Conservation (phyloP, 2,113 vertebrate species). For the Pyxicephalus adspersus region DNA sequence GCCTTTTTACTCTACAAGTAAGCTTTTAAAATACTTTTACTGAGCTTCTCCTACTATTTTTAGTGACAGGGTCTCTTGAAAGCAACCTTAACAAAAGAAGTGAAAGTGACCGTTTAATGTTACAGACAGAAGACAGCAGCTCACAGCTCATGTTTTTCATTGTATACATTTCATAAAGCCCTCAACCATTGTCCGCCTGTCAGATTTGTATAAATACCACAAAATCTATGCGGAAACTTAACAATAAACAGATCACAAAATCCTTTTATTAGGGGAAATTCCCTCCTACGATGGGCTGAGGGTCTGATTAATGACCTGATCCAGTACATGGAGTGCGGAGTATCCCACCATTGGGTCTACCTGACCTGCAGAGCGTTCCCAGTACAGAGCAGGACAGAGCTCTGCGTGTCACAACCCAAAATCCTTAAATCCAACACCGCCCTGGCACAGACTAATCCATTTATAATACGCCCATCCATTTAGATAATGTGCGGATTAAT, state of each 20-base stretch:
- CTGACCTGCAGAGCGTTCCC: no score
- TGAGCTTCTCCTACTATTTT: no score
- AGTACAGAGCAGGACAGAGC: neutral
- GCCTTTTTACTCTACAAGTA: no score
- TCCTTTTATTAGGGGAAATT: neutral
- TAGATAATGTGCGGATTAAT: neutral
- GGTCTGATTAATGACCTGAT: slow-evolving; percentile 29
- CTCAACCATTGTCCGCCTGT: neutral
- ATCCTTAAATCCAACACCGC: neutral
- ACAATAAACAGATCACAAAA: slow-evolving; percentile 2
- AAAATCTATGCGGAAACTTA: neutral
- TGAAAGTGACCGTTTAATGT: no score
- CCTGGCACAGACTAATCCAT: slow-evolving; percentile 24
- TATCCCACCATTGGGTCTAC: neutral
- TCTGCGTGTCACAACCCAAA: slow-evolving; percentile 10
- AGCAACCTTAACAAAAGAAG: no score
- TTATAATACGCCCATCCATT: neutral
- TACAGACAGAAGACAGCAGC: no score
- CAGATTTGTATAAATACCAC: slow-evolving; percentile 17
- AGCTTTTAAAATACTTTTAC: no score
- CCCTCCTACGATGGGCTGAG: neutral
- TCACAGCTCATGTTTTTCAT: no score
- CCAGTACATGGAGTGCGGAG: neutral
- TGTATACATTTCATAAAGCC: neutral
- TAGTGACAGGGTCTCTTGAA: no score